phyloP scores from a whole-genome alignment of 2,113 vertebrate species.

The Polypterus bichir region DNA sequence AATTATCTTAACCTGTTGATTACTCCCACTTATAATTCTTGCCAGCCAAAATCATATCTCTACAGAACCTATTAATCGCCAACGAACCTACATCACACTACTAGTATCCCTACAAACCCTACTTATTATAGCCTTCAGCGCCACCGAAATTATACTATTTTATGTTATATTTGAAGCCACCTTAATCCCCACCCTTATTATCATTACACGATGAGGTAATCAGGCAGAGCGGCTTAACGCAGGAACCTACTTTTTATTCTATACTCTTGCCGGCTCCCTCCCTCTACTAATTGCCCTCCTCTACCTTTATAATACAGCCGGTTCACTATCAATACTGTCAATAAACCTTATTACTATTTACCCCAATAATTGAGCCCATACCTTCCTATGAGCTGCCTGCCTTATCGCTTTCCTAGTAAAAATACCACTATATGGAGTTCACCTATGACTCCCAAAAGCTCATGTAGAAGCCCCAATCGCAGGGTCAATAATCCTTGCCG shows the following conservation, averaged over 20 bases:
- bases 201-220: slow-evolving; percentile 24
- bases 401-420: slow-evolving; percentile 23
- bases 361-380: neutral
- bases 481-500: slow-evolving; percentile 22
- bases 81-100: slow-evolving; percentile 10
- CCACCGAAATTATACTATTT: slow-evolving; percentile 13
- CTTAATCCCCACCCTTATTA: slow-evolving; percentile 16
- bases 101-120: slow-evolving; percentile 8
- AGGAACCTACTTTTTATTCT: slow-evolving; percentile 25
- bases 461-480: slow-evolving; percentile 30
- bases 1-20: slow-evolving; percentile 1
- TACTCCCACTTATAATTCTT: slow-evolving; percentile 4
- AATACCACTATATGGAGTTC: slow-evolving; percentile 21
- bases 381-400: slow-evolving; percentile 5
- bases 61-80: neutral
- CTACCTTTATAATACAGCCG: neutral
- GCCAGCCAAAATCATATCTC: slow-evolving; percentile 14
- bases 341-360: fast-evolving
- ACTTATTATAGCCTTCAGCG: slow-evolving; percentile 11
- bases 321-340: neutral
- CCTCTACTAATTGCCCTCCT: slow-evolving; percentile 13
- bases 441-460: slow-evolving; percentile 29
- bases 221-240: slow-evolving; percentile 24
- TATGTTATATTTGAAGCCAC: slow-evolving; percentile 26
- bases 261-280: slow-evolving; percentile 13